Base-by-base conservation (phyloP, 1,140 invertebrate genomes). In the Probaryconus sp. region DNA sequence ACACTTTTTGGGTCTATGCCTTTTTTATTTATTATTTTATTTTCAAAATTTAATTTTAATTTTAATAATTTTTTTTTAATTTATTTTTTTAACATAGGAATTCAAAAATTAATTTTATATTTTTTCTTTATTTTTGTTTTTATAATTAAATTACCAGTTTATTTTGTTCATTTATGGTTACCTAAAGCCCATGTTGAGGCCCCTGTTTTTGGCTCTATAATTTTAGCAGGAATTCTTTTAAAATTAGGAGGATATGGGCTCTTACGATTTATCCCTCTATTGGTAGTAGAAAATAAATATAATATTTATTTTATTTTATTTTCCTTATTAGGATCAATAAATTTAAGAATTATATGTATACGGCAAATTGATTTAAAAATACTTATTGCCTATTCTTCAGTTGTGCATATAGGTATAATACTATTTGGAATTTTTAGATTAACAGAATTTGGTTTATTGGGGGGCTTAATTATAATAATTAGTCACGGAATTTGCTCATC, bases 171-270 rank as follows among this genome's bases (percentile, higher is more conserved):
- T 90, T 87, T 92, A 78, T 93, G 92, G 83, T 83, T 93, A 47
- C 92, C 92, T 43, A 92, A 92, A 53, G 92, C 91, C 88, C 92
- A 93, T 91, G 91, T 93, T 13, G 91, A 93, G 80, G 91, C 91
- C 74, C 91, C 92, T n/a, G 80, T 92, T 82, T 88, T 88, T 40
- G 91, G 91, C 3, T 92, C 92, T 26, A 92, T 93, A 86, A 89
- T 93, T 90, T 91, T 93, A 84, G 92, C 91, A 31, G 92, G 89
- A 0, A 82, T 93, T 84, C 86, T 93, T 81, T 85, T 93, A 83
- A 93, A 93, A 84, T 88, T 93, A 88, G 92, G 91, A 2, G 90
- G 87, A 3, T 92, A 90, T 89, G 91, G 91, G 0, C 68, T 93
- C 67, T 79, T 91, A 42, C 91, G 90, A 16, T 38, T 91, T 6